A percentile compares a stretch with the other conserved stretches of the same genome.
Conservation (phyloP, 2,797 vertebrate species). For the Sphenodon punctatus region DNA sequence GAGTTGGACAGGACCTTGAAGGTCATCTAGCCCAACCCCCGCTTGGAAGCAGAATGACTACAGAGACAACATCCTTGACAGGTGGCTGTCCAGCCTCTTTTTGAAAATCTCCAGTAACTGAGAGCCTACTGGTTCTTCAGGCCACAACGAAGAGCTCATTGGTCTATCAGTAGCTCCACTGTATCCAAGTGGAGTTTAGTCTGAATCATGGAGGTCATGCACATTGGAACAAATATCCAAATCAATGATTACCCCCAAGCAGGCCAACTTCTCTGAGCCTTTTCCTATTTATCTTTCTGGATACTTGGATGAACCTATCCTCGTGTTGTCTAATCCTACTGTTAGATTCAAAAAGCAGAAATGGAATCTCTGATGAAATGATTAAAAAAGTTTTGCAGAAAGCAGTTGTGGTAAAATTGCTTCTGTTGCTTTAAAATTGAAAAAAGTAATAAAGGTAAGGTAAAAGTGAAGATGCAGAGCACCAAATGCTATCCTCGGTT, state of each 20-base stretch:
- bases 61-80: too few relatives aligned
- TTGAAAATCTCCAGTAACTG: too few relatives aligned
- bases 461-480: background rate
- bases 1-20: too few relatives aligned
- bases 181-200: fast-evolving
- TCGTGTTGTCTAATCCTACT: background rate
- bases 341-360: background rate
- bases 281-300: background rate
- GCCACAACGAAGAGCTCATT: fast-evolving
- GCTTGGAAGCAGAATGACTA: too few relatives aligned
- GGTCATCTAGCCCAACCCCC: too few relatives aligned
- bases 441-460: background rate
- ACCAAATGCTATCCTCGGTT: background rate
- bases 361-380: background rate
- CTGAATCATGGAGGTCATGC: background rate
- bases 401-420: background rate
- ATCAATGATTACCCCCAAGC: background rate
- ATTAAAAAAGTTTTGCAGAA: background rate
- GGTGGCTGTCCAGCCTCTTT: too few relatives aligned
- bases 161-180: background rate
- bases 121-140: too few relatives aligned
- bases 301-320: background rate
- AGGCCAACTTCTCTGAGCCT: background rate
- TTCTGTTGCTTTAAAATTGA: background rate
- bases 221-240: fast-evolving